Evolutionary conservation across 2,888 invertebrate genomes (phyloP), one percentile per base, ranked within the genome.

Genomic region (Dynastes grantii): DNA sequence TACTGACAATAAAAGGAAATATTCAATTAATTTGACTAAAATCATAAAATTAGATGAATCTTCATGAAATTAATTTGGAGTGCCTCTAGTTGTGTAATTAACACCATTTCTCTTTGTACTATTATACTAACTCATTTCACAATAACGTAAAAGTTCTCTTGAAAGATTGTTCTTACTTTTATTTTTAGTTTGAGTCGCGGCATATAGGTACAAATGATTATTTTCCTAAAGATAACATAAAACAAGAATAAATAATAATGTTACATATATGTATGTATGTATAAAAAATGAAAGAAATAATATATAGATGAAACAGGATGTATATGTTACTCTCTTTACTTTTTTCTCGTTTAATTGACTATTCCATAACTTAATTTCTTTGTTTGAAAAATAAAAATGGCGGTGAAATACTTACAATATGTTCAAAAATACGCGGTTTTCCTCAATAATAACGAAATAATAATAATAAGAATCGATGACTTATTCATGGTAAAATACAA

Each of bases 161-260:
- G 22, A n/a, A 55, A 6, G 16, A n/a, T 55, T 55, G 22, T 55
- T 55, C 6, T n/a, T 55, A 55, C 6, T 68, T 51, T 70, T 70
- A 27, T n/a, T 70, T 70, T 27, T 70, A 70, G 27, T 29, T 51
- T 53, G 29, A 53, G 32, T 13, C 27, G 37, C 32, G 37, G 29
- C 4, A 6, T 64, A 13, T n/a, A 64, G 55, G n/a, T 64, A 64
- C 51, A 29, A 70, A 70, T 45, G 45, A 53, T 70, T 32, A 51
- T 53, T 51, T 70, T 13, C 51, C 51, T 51, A 49, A 40, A 53
- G n/a, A 70, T 29, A 70, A 70, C 53, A 53, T 70, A 70, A 70
- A 70, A 68, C 51, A 32, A 70, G 27, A 70, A 70, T 70, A 70
- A 70, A 70, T 70, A 70, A 70, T 70, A 45, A 45, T 45, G 53